Evolutionary conservation across 2,797 vertebrate genomes (phyloP), one percentile per base, ranked within the genome.

Genomic region (Sebastiscus tertius): DNA sequence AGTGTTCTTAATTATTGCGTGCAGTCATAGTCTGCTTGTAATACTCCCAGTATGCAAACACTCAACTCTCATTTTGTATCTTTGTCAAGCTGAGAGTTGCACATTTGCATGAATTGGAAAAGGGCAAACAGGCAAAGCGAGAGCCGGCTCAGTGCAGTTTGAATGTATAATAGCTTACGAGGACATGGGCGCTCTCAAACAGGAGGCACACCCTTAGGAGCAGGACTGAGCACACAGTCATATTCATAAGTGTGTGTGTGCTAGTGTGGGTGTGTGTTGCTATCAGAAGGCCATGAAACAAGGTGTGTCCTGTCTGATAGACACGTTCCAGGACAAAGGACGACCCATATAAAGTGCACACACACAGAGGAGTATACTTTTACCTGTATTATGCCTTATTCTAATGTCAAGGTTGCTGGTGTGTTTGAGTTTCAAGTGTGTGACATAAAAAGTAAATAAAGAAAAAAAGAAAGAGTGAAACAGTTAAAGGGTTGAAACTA

Each of bases 251-350:
- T 34, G 56, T 72, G 68, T 66, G 49, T 60, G 18, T 60, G 58
- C 76, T 29, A 49, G 67, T 34, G 62, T 58, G 31, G 72, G 55
- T 58, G 66, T 62, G 70, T 64, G 55, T 64, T 65, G 60, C 71
- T 90, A 88, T 92, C 85, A 85, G 67, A 66, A 69, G 24, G 78
- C 74, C n/a, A 84, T 82, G 67, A 82, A 89, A 92, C 86, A 89
- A 91, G 92, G 94, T 90, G 92, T 89, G 92, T 84, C 72, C 81
- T 70, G 56, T 73, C 42, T 61, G 79, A 85, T 33, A 72, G 85
- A 84, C 79, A 89, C 9, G 39, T 80, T 86, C 79, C 63, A 59
- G 87, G 77, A 87, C 87, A 93, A 90, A 93, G 89, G 73, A 79
- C 79, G 22, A 26, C 39, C 36, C 64, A 70, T 69, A 83, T 52